Evolutionary conservation across 2,797 vertebrate genomes (phyloP).

Genomic region (Pristis pectinata): DNA sequence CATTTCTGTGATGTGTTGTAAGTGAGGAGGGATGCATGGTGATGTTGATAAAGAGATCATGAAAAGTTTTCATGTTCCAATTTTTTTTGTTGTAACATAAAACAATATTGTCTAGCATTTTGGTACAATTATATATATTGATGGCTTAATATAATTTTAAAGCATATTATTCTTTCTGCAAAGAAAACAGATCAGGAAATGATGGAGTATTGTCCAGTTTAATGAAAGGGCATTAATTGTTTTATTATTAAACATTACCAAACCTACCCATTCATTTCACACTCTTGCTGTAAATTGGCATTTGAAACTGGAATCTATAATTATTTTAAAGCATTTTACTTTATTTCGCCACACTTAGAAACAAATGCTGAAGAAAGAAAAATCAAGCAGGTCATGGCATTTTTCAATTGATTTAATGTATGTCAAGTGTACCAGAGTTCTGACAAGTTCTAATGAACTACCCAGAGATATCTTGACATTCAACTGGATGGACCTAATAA

Average conservation of each 20-base stretch:
- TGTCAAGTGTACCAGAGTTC: background rate
- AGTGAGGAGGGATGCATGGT: background rate
- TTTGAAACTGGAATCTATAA: conserved; percentile 50
- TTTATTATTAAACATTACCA: conserved; percentile 47
- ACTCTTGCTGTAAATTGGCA: conserved; percentile 48
- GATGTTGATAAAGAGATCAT: background rate
- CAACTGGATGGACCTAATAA: background rate
- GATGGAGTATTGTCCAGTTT: conserved; percentile 51
- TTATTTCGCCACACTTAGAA: background rate
- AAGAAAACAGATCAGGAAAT: conserved; percentile 49
- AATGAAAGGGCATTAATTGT: conserved; percentile 61
- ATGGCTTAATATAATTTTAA: conserved; percentile 50
- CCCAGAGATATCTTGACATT: background rate
- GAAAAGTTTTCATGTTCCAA: background rate
- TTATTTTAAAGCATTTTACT: background rate
- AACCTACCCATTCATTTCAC: conserved; percentile 48
- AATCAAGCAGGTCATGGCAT: background rate
- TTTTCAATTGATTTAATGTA: conserved; percentile 26
- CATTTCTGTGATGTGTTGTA: background rate
- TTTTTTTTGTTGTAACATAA: background rate
- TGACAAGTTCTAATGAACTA: conserved; percentile 32
- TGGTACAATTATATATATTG: conserved; percentile 50
- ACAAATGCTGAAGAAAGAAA: conserved; percentile 5
- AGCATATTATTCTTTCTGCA: conserved; percentile 44
- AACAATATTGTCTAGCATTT: background rate